These are phyloP conservation scores for Gephyroberyx darwinii DNA, from an alignment of 2,797 vertebrate genomes.

Conservation along the genomic window DNA sequence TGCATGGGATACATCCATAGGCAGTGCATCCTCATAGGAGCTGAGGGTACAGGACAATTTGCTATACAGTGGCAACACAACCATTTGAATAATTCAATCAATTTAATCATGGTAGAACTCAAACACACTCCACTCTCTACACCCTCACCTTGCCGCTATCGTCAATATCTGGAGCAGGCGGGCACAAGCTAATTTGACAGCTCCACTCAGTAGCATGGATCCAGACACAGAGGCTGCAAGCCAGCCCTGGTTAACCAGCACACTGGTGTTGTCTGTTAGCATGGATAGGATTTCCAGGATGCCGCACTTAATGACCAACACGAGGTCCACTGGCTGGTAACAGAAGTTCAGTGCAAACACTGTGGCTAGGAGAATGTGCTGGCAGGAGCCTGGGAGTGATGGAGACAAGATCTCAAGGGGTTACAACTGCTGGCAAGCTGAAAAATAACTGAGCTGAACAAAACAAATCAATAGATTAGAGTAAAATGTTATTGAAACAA, in stretches of 20 bases:
- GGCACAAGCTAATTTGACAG: constrained; percentile 80
- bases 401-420: constrained; percentile 11
- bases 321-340: constrained; percentile 84
- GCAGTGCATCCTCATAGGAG: constrained; percentile 81
- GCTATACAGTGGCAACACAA: background rate
- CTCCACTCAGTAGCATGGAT: constrained; percentile 75
- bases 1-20: constrained; percentile 80
- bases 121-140: background rate
- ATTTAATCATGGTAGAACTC: background rate
- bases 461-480: background rate
- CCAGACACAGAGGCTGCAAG: constrained; percentile 80
- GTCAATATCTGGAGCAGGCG: constrained; percentile 85
- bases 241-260: constrained; percentile 83
- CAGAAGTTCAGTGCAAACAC: constrained; percentile 85
- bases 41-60: constrained; percentile 56
- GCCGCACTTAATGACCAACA: constrained; percentile 81
- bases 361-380: constrained; percentile 84
- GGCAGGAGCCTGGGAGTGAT: constrained; percentile 76
- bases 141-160: constrained; percentile 83
- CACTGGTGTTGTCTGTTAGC: constrained; percentile 83
- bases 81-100: background rate
- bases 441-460: background rate
- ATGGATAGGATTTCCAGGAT: constrained; percentile 82
- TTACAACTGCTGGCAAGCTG: background rate
- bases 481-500: no score